Evolutionary conservation across 1,140 invertebrate genomes (phyloP).

Genomic region (Probaryconus sp.): DNA sequence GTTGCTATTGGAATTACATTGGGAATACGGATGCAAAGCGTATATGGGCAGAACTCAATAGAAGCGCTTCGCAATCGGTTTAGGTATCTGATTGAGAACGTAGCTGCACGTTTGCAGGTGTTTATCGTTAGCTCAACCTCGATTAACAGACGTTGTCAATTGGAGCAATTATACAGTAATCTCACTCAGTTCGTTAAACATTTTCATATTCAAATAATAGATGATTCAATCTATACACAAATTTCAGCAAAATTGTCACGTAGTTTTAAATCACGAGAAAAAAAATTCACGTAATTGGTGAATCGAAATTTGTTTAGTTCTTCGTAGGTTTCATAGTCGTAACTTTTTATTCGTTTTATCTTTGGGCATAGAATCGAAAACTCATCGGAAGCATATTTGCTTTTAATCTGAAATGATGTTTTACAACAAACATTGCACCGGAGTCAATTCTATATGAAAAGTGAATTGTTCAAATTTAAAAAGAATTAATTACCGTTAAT

Average conservation of each 20-base stretch:
- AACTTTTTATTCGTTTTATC: constrained; percentile 28
- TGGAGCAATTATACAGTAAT: constrained; percentile 43
- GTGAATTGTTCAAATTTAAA: too few species aligned
- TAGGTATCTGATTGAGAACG: constrained; percentile 52
- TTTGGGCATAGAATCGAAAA: background rate
- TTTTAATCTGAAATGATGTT: constrained; percentile 1
- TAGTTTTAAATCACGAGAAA: constrained; percentile 10
- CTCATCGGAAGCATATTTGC: constrained; percentile 7
- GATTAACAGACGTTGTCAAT: constrained; percentile 44
- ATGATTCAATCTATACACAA: constrained; percentile 12
- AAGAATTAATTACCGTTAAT: too few species aligned
- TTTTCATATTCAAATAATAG: constrained; percentile 42
- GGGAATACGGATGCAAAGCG: constrained; percentile 38
- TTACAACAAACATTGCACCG: constrained; percentile 5
- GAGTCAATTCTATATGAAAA: too few species aligned
- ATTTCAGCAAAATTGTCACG: constrained; percentile 8
- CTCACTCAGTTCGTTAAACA: constrained; percentile 37
- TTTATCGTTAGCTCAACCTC: constrained; percentile 50
- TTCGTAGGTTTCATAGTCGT: constrained; percentile 10
- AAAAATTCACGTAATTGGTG: background rate
- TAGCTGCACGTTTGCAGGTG: constrained; percentile 44
- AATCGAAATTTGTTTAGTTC: constrained; percentile 20
- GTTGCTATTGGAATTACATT: constrained; percentile 35
- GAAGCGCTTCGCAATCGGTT: constrained; percentile 43
- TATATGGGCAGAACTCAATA: constrained; percentile 46